Evolutionary conservation across 2,888 invertebrate species (phyloP).

Genomic region (Mamestra brassicae): DNA sequence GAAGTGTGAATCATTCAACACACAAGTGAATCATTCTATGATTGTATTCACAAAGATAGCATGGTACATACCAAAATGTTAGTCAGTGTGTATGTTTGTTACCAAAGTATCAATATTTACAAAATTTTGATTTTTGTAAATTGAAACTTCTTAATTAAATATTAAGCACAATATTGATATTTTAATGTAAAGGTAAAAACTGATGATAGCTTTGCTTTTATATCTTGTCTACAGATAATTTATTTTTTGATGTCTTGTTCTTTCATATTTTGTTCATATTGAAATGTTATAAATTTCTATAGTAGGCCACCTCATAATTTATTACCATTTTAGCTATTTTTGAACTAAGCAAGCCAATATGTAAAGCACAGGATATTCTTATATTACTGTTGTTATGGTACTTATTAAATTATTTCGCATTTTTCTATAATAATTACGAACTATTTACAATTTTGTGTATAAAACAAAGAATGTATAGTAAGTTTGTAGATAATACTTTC

Average conservation of each 20-base stretch:
- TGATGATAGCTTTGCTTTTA: constrained; percentile 45
- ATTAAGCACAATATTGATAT: constrained; percentile 54
- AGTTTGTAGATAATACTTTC: constrained; percentile 15
- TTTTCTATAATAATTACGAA: constrained; percentile 25
- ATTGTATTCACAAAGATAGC: constrained; percentile 62
- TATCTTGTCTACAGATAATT: constrained; percentile 52
- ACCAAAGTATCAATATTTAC: constrained; percentile 68
- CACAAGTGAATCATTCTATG: constrained; percentile 60
- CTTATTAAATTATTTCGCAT: constrained; percentile 25
- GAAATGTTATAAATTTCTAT: constrained; percentile 38
- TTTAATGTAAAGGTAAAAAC: constrained; percentile 44
- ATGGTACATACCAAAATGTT: constrained; percentile 67
- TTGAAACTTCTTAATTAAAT: constrained; percentile 37
- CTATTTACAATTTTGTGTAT: constrained; percentile 13
- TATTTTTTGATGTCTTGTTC: constrained; percentile 61
- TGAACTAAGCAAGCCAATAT: constrained; percentile 10
- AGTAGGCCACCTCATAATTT: constrained; percentile 25
- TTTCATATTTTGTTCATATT: constrained; percentile 52
- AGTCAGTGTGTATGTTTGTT: constrained; percentile 68
- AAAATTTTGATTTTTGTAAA: constrained; percentile 35
- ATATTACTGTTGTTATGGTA: constrained; percentile 29
- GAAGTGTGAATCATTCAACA: constrained; percentile 60
- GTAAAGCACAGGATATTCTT: constrained; percentile 17
- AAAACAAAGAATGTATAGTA: constrained; percentile 30
- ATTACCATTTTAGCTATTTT: constrained; percentile 15